These are phyloP conservation scores for Neoseiulus cucumeris DNA, from an alignment of 1,140 invertebrate species.

Conservation along the genomic window DNA sequence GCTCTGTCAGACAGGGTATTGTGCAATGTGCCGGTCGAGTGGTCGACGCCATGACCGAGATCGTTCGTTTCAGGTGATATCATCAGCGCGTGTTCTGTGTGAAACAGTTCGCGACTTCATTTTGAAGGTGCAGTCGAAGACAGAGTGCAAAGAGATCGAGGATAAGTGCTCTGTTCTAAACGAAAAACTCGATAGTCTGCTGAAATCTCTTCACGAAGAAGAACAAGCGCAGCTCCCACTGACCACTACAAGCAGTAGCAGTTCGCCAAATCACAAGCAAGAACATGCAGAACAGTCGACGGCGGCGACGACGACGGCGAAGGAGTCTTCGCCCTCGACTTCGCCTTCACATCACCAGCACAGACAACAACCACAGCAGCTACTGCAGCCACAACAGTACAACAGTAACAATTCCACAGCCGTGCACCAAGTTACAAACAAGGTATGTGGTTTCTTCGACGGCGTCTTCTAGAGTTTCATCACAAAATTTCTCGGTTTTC, in stretches of 20 bases:
- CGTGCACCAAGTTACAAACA: too few species aligned
- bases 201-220: slow-evolving; percentile 49
- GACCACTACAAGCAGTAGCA: slow-evolving; percentile 6
- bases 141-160: slow-evolving; percentile 15
- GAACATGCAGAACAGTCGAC: slow-evolving; percentile 6
- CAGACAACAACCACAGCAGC: not conserved
- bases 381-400: too few species aligned
- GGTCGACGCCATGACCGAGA: too few species aligned
- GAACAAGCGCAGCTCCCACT: slow-evolving; percentile 22
- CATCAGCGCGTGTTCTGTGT: slow-evolving; percentile 35
- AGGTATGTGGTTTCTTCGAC: too few species aligned
- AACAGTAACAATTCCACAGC: too few species aligned
- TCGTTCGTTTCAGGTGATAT: not conserved
- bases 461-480: too few species aligned
- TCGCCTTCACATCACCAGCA: too few species aligned
- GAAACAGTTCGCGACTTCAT: slow-evolving; percentile 60
- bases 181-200: slow-evolving; percentile 50
- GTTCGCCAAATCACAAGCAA: not conserved
- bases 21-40: too few species aligned
- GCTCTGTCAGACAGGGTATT: too few species aligned
- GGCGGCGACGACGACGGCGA: slow-evolving; percentile 2
- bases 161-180: slow-evolving; percentile 43
- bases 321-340: too few species aligned
- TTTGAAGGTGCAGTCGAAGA: slow-evolving; percentile 32
- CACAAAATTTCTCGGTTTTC: too few species aligned